phyloP scores from a whole-genome alignment of 1,140 invertebrate genomes.

The Leptinotarsa texana region DNA sequence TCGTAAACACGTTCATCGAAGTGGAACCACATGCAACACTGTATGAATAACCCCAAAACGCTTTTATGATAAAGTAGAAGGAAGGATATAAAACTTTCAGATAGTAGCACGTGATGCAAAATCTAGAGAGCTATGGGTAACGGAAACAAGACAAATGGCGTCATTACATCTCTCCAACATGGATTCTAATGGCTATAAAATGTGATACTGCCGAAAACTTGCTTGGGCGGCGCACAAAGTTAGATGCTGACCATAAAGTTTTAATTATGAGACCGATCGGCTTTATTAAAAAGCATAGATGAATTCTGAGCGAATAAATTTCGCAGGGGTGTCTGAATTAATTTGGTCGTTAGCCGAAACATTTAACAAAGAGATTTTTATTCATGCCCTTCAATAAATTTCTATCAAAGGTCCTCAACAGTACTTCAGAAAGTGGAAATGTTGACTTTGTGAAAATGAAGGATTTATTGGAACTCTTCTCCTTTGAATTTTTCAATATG shows the following conservation, averaged over 20 bases:
- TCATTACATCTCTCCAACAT: conserved; percentile 5
- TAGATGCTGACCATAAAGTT: conserved; percentile 8
- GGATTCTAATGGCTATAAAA: neutral
- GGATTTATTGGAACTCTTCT: no score
- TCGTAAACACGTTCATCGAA: neutral
- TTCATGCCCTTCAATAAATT: no score
- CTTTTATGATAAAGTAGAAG: neutral
- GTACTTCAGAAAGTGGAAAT: no score
- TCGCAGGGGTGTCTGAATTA: neutral
- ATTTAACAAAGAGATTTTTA: neutral
- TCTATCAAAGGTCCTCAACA: no score
- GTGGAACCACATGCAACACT: neutral
- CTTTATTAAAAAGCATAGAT: conserved; percentile 2
- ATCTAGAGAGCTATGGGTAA: conserved; percentile 5
- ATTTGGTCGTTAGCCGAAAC: neutral
- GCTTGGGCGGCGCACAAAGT: neutral
- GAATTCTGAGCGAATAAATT: neutral
- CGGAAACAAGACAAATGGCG: conserved; percentile 7
- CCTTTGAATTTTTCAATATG: no score
- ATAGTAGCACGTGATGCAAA: conserved; percentile 5
- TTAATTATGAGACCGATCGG: conserved; percentile 3
- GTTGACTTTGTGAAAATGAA: no score
- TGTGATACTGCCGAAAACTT: neutral
- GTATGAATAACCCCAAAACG: neutral
- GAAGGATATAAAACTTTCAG: conserved; percentile 8